Base-by-base conservation (phyloP, 2,113 vertebrate species). In the Notothenia coriiceps region DNA sequence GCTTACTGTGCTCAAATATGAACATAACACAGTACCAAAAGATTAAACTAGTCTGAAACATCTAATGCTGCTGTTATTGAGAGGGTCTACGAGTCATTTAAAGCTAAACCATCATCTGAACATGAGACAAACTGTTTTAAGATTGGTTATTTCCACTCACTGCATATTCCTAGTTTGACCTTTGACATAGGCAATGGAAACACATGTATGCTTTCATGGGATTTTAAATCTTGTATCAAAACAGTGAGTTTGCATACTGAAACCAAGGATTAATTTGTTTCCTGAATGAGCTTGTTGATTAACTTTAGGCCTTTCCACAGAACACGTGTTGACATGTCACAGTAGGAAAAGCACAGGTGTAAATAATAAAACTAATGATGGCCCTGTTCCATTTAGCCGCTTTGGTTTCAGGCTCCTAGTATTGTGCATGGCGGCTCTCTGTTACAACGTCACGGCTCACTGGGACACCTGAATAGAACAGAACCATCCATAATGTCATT, bases 361-460 rank as follows among this genome's bases (percentile, higher is more conserved):
- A 9, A 64, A 76, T 63, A 59, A 69, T 69, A 14, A 25, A 72
- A 33, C 25, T 6, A 66, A 62, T 35, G 2, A 51, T 61, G 40
- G 44, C 22, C 17, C n/a, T 50, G 49, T 61, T 74, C 40, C 49
- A 77, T 76, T 75, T 14, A 47, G 62, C 52, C 51, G 3, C n/a
- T 80, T 44, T 20, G 47, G 11, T 64, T 25, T 56, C 29, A 59
- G 51, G 0, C 17, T 51, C 12, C 9, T 15, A 49, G 46, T 25
- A 6, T 40, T 43, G 64, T 40, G 12, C n/a, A 17, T 8, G 44
- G 22, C 8, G 14, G 25, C 54, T 64, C 65, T 3, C n/a, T 47
- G 49, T 40, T 40, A 40, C 35, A 40, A 40, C 7, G 35, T 40
- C 35, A 40, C 35, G 35, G 35, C 54, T 64, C 65, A 5, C n/a